A percentile compares a stretch with the other conserved stretches of the same genome.
These are phyloP conservation scores for Bujurquina vittata DNA, from an alignment of 2,113 vertebrate species.

Conservation along the genomic window DNA sequence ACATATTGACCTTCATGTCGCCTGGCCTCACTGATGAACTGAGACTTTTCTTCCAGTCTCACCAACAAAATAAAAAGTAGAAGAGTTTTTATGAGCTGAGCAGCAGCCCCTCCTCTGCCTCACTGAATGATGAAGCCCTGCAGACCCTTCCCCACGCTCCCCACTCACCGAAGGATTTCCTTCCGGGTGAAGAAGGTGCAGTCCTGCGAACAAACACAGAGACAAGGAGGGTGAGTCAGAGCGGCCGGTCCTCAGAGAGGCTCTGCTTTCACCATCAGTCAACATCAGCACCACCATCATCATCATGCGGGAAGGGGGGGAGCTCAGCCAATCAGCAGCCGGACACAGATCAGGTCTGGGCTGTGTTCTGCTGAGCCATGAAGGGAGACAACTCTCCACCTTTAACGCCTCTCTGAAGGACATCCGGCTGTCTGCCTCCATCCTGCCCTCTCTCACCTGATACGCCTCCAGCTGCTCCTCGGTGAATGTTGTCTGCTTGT, in stretches of 20 bases:
- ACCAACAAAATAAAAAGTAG: not conserved
- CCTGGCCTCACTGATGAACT: too few relatives aligned
- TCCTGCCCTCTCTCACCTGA: constrained; percentile 79
- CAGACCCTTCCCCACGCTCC: not conserved
- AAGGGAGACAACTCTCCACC: not conserved
- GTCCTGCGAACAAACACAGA: constrained; percentile 82
- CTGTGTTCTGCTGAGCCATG: not conserved
- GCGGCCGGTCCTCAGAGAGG: constrained; percentile 15
- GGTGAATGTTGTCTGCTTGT: constrained; percentile 96
- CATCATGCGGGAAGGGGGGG: constrained; percentile 22
- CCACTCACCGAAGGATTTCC: constrained; percentile 93
- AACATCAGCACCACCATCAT: constrained; percentile 8
- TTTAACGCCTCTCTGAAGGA: not conserved
- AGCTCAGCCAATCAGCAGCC: constrained; percentile 39
- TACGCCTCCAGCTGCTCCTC: constrained; percentile 94
- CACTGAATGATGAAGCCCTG: not conserved
- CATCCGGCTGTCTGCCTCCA: not conserved
- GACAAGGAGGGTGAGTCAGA: not conserved
- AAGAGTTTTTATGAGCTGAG: not conserved
- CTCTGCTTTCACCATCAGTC: constrained; percentile 37
- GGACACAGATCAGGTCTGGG: not conserved
- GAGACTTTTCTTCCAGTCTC: too few relatives aligned
- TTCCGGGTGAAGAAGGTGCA: constrained; percentile 96
- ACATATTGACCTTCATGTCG: too few relatives aligned
- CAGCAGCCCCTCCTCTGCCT: not conserved